Evolutionary conservation across 2,888 invertebrate species (phyloP).

Genomic region (Trypoxylon attenuatum): DNA sequence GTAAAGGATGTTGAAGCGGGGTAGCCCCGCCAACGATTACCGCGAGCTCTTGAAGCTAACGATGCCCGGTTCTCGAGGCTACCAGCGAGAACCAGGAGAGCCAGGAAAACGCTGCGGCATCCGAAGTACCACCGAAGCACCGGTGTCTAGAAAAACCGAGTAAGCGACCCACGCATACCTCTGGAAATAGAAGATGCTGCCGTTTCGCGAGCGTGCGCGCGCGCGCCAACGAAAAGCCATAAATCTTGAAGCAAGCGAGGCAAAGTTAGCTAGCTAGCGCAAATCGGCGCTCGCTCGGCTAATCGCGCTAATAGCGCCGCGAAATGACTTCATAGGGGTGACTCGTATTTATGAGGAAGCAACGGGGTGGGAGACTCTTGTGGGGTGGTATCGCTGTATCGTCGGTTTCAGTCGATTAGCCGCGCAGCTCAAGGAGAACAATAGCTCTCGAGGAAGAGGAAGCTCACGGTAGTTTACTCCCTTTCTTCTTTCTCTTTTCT

Average conservation of each 20-base stretch:
- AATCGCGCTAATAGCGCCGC: too few species aligned
- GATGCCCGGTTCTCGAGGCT: slow-evolving; percentile 45
- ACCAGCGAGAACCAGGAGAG: too few species aligned
- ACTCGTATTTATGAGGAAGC: not conserved
- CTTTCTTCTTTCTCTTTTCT: too few species aligned
- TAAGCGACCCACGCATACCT: too few species aligned
- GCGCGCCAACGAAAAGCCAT: too few species aligned
- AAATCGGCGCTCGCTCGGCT: too few species aligned
- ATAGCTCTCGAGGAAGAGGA: slow-evolving; percentile 52
- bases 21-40: slow-evolving; percentile 58
- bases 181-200: too few species aligned
- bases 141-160: slow-evolving; percentile 15
- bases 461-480: slow-evolving; percentile 46
- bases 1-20: slow-evolving; percentile 30
- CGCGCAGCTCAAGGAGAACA: slow-evolving; percentile 40
- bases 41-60: slow-evolving; percentile 53
- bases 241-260: too few species aligned
- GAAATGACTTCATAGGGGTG: not conserved
- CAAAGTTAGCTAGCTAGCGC: too few species aligned
- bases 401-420: slow-evolving; percentile 53
- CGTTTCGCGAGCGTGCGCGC: too few species aligned
- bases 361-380: not conserved
- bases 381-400: slow-evolving; percentile 22
- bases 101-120: slow-evolving; percentile 48
- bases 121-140: slow-evolving; percentile 39